Conservation (phyloP, 2,888 invertebrate species). For the Tanytarsus gracilentus region DNA sequence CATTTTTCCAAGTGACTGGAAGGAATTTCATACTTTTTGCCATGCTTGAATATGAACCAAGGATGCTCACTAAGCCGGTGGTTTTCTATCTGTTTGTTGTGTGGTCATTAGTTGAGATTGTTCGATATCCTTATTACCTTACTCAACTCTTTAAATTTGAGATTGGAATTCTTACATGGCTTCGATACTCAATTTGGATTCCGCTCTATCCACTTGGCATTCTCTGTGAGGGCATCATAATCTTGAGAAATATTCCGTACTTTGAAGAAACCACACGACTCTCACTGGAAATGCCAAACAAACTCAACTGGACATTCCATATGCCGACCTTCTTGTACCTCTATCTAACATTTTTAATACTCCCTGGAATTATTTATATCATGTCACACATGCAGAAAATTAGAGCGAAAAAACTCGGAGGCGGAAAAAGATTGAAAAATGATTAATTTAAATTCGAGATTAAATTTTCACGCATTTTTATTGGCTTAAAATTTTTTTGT, state of each 20-base stretch:
- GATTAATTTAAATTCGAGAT: not conserved
- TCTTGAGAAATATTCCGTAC: slow-evolving; percentile 76
- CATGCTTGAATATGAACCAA: slow-evolving; percentile 73
- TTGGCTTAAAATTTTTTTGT: not conserved
- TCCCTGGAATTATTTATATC: slow-evolving; percentile 67
- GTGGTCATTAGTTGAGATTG: slow-evolving; percentile 74
- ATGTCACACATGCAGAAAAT: slow-evolving; percentile 78
- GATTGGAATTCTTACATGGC: slow-evolving; percentile 72
- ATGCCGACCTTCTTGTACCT: slow-evolving; percentile 69
- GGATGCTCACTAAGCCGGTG: slow-evolving; percentile 79
- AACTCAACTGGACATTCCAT: slow-evolving; percentile 77
- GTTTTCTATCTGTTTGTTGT: slow-evolving; percentile 79
- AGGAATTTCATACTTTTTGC: slow-evolving; percentile 69
- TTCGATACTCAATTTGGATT: slow-evolving; percentile 90
- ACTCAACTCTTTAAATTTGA: slow-evolving; percentile 66
- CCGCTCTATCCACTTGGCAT: slow-evolving; percentile 86
- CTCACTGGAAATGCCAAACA: slow-evolving; percentile 69
- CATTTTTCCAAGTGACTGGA: slow-evolving; percentile 71
- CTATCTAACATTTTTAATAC: slow-evolving; percentile 64
- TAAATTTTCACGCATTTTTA: no score
- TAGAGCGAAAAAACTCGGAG: slow-evolving; percentile 56
- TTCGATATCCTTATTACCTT: slow-evolving; percentile 89
- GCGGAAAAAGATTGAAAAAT: not conserved
- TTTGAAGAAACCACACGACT: slow-evolving; percentile 76
- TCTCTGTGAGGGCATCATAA: slow-evolving; percentile 72